Base-by-base conservation (phyloP, 2,888 invertebrate genomes). In the Eumacrocentrus americanus region DNA sequence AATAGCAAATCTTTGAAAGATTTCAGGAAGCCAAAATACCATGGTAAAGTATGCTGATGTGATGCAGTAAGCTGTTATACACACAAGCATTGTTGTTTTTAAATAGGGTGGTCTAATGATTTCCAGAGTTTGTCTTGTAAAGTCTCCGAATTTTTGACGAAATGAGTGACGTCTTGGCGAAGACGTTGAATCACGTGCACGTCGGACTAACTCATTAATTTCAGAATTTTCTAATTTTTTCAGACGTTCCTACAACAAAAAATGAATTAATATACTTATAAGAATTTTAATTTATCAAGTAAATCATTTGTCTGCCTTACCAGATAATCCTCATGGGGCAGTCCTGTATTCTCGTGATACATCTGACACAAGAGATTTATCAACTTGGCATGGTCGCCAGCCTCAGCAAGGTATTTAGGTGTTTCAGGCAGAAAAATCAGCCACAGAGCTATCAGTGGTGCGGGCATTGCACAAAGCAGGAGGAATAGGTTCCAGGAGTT, bases 401-500 rank as follows among this genome's bases (percentile, higher is more conserved):
- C 88, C 79, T 91, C 91, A 76, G 91, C 85, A 72, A 91, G 85
- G 80, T 90, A 91, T 78, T 91, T 91, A 1, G 91, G 91, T 73
- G 91, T 91, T 80, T 91, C 91, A 0, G 91, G 91, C 81, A 91
- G 89, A 63, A 85, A 83, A 64, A 88, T 81, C 22, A 91, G 78
- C 89, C 89, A 90, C 57, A 87, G 61, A 5, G 82, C 89, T 34
- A 89, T 85, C 46, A 87, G 42, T 16, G 89, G 81, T 63, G 89
- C 89, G 1, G 91, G 90, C 1, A 90, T 67, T 2, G 88, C 87
- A 76, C 90, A 90, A 0, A 89, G 84, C 0, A 89, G 85, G n/a
- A 91, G 89, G 79, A 91, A 91, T 70, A 91, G 83, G 78, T 91
- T 91, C 91, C 91, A 91, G 47, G 91, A 91, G 65, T 88, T 87